These are phyloP conservation scores for Mimas tiliae DNA, from an alignment of 2,888 invertebrate genomes.

Conservation along the genomic window DNA sequence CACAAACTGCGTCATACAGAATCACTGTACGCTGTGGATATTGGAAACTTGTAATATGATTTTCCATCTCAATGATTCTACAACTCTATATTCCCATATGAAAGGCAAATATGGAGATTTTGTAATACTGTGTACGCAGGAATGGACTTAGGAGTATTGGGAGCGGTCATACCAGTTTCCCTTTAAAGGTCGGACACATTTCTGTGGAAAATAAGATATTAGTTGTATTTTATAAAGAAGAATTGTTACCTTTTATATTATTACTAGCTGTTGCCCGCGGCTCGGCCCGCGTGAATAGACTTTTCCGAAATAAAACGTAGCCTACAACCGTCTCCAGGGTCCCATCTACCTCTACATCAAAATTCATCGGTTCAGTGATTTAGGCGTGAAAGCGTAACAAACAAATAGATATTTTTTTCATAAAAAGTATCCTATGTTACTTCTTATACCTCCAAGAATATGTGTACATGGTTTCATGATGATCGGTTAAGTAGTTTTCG, in stretches of 20 bases:
- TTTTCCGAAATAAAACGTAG: no score
- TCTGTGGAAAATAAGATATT: conserved; percentile 5
- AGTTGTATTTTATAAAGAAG: neutral
- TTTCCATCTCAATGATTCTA: conserved; percentile 45
- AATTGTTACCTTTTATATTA: neutral
- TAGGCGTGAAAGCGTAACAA: no score
- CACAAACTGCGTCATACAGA: conserved; percentile 27
- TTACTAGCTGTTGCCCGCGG: neutral
- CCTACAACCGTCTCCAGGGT: no score
- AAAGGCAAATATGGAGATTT: conserved; percentile 40
- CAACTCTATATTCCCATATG: conserved; percentile 29
- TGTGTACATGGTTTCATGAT: no score
- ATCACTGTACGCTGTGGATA: conserved; percentile 37
- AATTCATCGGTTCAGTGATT: no score
- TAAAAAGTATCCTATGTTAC: no score
- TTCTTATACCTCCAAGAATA: no score
- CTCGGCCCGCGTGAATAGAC: no score
- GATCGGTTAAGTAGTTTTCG: no score
- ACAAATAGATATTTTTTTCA: no score
- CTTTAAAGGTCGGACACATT: neutral
- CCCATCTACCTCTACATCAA: no score
- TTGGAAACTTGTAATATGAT: conserved; percentile 42
- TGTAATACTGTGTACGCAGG: conserved; percentile 12
- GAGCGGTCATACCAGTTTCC: neutral
- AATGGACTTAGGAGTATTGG: conserved; percentile 9